Evolutionary conservation across 2,888 invertebrate genomes (phyloP).

Genomic region (Drosophila pseudotalamancana): DNA sequence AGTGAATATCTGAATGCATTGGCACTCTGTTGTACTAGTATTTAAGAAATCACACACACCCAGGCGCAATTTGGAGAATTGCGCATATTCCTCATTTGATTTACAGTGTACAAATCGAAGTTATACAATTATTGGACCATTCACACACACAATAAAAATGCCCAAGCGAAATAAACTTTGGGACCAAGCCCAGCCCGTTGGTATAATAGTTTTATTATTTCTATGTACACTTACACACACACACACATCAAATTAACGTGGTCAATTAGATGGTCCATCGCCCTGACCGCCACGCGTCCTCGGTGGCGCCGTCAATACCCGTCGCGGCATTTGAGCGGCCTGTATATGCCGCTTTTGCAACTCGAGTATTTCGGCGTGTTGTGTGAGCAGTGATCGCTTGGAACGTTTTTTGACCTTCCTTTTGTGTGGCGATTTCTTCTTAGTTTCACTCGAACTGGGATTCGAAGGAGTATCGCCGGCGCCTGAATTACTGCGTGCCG

Average conservation of each 20-base stretch:
- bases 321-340: background rate
- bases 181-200: conserved; percentile 42
- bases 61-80: conserved; percentile 11
- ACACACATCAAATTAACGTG: background rate
- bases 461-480: background rate
- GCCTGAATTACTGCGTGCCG: background rate
- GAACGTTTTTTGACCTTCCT: conserved; percentile 46
- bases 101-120: conserved; percentile 38
- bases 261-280: conserved; percentile 1
- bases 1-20: conserved; percentile 40
- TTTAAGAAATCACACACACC: conserved; percentile 29
- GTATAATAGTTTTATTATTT: conserved; percentile 5
- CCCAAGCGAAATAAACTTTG: conserved; percentile 42
- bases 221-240: conserved; percentile 3
- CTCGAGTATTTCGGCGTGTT: conserved; percentile 46
- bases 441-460: background rate
- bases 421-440: conserved; percentile 9
- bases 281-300: conserved; percentile 23
- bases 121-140: conserved; percentile 10
- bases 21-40: conserved; percentile 46
- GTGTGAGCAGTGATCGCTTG: conserved; percentile 40
- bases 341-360: conserved; percentile 37
- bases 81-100: conserved; percentile 39
- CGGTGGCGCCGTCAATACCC: conserved; percentile 22
- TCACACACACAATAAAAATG: conserved; percentile 24